Conservation (phyloP, 37 sponge, comb jelly and placozoan species). For the Beroe ovata region DNA sequence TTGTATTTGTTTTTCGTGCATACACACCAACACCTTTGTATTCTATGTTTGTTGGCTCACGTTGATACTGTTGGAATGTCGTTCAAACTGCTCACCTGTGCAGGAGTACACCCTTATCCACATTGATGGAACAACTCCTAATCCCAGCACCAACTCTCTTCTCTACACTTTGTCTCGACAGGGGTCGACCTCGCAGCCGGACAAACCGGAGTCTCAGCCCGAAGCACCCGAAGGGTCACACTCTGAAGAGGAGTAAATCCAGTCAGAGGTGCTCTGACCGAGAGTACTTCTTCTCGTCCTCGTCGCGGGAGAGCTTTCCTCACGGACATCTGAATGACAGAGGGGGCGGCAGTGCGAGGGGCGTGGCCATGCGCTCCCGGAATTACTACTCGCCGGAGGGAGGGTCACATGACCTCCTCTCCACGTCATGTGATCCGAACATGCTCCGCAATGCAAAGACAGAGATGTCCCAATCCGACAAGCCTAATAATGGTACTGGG, state of each 20-base stretch:
- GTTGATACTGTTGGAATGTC: no score
- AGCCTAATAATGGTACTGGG: background rate
- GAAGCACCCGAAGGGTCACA: background rate
- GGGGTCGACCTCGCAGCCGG: background rate
- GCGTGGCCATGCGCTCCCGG: background rate
- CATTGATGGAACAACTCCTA: no score
- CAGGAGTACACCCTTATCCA: no score
- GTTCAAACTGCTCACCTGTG: no score
- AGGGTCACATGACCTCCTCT: background rate
- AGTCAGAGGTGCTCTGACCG: background rate
- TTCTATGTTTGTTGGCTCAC: no score
- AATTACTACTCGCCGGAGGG: background rate
- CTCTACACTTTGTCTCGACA: background rate
- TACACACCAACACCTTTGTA: no score
- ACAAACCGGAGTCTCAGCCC: background rate
- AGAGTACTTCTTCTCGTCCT: background rate
- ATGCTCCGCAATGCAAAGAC: background rate
- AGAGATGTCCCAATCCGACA: background rate
- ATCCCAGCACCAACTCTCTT: no score
- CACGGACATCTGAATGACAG: background rate
- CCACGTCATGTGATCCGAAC: slow-evolving; percentile 12
- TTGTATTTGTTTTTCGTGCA: background rate
- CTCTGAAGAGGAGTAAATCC: slow-evolving; percentile 8
- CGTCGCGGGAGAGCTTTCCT: slow-evolving; percentile 9
- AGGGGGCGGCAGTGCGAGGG: background rate